A percentile compares a stretch with the other conserved stretches of the same genome.
These are phyloP conservation scores for Mohoua ochrocephala DNA, from an alignment of 2,113 vertebrate genomes.

Conservation along the genomic window DNA sequence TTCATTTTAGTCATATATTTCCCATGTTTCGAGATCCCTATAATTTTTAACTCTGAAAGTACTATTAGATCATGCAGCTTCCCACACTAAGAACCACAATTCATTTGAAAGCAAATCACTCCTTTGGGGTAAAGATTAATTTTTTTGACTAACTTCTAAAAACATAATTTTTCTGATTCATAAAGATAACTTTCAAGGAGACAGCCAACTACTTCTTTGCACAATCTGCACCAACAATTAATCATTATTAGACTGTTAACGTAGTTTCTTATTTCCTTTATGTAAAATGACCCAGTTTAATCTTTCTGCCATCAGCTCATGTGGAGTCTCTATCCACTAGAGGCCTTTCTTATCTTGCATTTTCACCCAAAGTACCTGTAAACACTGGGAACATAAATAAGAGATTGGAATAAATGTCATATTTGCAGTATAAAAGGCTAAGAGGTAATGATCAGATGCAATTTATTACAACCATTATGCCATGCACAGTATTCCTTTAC, in stretches of 20 bases:
- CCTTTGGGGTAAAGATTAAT: neutral
- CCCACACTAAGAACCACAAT: neutral
- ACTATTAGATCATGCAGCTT: neutral
- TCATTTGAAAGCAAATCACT: neutral
- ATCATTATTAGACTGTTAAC: neutral
- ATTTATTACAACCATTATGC: neutral
- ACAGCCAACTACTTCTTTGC: neutral
- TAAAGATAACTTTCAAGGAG: neutral
- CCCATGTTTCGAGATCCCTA: neutral
- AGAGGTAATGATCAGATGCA: neutral
- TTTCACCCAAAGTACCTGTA: neutral
- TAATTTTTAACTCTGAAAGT: neutral
- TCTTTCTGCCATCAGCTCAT: neutral
- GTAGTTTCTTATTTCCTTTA: neutral
- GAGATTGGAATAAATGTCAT: neutral
- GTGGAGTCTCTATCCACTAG: neutral
- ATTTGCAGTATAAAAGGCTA: neutral
- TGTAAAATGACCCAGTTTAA: neutral
- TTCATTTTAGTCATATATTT: neutral
- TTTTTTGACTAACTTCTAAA: neutral
- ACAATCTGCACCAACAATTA: neutral
- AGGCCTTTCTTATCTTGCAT: neutral
- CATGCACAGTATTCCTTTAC: neutral
- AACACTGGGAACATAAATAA: neutral
- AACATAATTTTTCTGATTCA: neutral